Conservation (phyloP, 2,113 vertebrate species). For the Nipponia nippon region DNA sequence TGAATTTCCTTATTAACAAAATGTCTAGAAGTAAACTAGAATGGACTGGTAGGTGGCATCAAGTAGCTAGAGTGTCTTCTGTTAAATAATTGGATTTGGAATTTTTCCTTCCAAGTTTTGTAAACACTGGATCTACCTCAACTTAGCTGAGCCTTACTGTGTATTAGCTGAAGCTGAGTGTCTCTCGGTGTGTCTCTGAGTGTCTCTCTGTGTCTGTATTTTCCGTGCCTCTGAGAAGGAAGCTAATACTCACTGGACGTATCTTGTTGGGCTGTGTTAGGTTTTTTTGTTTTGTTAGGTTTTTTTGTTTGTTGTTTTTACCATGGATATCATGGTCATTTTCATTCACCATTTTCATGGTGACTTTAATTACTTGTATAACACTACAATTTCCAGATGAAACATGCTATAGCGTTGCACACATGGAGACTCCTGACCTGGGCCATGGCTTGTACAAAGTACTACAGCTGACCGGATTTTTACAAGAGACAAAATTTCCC, state of each 20-base stretch:
- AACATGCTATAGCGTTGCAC: background rate
- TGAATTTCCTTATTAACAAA: background rate
- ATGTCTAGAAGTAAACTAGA: background rate
- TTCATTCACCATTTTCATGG: background rate
- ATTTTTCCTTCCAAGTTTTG: background rate
- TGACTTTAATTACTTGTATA: background rate
- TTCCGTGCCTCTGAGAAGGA: background rate
- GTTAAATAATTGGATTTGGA: background rate
- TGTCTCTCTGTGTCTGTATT: background rate
- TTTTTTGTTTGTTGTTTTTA: background rate
- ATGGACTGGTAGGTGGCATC: background rate
- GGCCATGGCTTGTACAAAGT: background rate
- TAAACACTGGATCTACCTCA: background rate
- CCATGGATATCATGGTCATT: background rate
- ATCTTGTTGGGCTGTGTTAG: background rate
- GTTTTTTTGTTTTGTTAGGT: accelerated
- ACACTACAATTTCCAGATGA: background rate
- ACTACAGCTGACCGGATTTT: background rate
- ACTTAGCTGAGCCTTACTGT: background rate
- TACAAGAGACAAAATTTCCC: background rate
- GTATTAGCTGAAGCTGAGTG: background rate
- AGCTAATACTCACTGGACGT: background rate
- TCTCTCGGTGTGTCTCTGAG: background rate
- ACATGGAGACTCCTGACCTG: background rate
- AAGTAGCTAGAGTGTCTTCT: background rate